These are phyloP conservation scores for Ophthalmolycus amberensis DNA, from an alignment of 2,113 vertebrate genomes.

Conservation along the genomic window DNA sequence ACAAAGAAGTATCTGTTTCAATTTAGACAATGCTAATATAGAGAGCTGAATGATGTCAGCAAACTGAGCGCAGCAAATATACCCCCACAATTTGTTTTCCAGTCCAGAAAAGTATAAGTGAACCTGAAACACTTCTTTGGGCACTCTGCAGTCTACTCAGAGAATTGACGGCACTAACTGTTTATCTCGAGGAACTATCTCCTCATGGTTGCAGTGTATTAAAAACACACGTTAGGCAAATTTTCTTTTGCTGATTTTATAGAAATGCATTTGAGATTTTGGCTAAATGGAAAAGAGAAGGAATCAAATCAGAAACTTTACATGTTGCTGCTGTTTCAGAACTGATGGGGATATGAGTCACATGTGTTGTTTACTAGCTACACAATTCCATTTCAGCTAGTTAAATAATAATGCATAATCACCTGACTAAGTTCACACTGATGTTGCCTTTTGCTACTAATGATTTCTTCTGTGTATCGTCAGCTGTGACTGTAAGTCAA, in stretches of 20 bases:
- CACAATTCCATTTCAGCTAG: neutral
- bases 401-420: neutral
- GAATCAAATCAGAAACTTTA: no score
- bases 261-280: neutral
- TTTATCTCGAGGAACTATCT: neutral
- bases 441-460: slow-evolving; percentile 18
- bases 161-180: neutral
- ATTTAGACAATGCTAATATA: neutral
- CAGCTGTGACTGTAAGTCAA: slow-evolving; percentile 13
- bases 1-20: slow-evolving; percentile 37
- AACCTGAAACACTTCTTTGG: neutral
- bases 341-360: neutral
- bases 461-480: slow-evolving; percentile 10
- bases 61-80: neutral
- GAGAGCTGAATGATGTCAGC: neutral
- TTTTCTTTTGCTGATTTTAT: neutral
- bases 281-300: neutral
- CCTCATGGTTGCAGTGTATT: neutral
- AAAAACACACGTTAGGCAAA: neutral
- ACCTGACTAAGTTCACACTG: neutral
- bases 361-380: neutral
- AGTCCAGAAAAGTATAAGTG: no score
- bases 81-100: neutral
- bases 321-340: neutral
- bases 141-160: no score